These are phyloP conservation scores for Nemapogon koenigi DNA, from an alignment of 2,888 invertebrate species.

Conservation along the genomic window DNA sequence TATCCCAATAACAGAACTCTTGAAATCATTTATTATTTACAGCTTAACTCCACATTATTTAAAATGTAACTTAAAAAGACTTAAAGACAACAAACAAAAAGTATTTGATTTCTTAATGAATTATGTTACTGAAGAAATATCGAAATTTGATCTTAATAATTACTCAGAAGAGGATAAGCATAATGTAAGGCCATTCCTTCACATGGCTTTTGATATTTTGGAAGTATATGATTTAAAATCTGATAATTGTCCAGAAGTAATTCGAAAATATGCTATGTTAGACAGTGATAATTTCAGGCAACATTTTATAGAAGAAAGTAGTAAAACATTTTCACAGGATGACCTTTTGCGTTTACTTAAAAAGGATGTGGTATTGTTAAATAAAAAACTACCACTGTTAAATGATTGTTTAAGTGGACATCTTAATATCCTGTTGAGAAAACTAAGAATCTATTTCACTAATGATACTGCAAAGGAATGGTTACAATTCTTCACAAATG, in stretches of 20 bases:
- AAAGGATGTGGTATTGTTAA: slow-evolving; percentile 18
- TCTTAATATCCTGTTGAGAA: slow-evolving; percentile 24
- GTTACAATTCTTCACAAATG: slow-evolving; percentile 20
- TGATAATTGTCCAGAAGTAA: slow-evolving; percentile 25
- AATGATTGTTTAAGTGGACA: slow-evolving; percentile 6
- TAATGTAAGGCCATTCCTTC: slow-evolving; percentile 16
- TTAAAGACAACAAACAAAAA: slow-evolving; percentile 17
- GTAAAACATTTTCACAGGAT: slow-evolving; percentile 14
- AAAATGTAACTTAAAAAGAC: slow-evolving; percentile 11
- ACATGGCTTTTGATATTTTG: slow-evolving; percentile 6
- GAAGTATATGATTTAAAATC: slow-evolving; percentile 22
- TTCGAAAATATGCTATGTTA: slow-evolving; percentile 23
- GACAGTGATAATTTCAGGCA: slow-evolving; percentile 21
- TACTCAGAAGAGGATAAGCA: slow-evolving; percentile 19
- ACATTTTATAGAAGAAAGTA: slow-evolving; percentile 10
- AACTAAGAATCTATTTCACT: slow-evolving; percentile 32
- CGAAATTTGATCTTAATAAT: slow-evolving; percentile 16
- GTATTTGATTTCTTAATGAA: slow-evolving; percentile 23
- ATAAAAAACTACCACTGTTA: slow-evolving; percentile 17
- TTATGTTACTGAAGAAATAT: slow-evolving; percentile 22
- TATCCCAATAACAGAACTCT: slow-evolving; percentile 2
- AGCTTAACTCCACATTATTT: slow-evolving; percentile 14
- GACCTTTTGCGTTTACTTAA: slow-evolving; percentile 20
- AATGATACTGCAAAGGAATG: slow-evolving; percentile 27
- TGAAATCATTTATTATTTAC: slow-evolving; percentile 11